Conservation (phyloP, 2,888 invertebrate species). For the Ectobius pallidus region DNA sequence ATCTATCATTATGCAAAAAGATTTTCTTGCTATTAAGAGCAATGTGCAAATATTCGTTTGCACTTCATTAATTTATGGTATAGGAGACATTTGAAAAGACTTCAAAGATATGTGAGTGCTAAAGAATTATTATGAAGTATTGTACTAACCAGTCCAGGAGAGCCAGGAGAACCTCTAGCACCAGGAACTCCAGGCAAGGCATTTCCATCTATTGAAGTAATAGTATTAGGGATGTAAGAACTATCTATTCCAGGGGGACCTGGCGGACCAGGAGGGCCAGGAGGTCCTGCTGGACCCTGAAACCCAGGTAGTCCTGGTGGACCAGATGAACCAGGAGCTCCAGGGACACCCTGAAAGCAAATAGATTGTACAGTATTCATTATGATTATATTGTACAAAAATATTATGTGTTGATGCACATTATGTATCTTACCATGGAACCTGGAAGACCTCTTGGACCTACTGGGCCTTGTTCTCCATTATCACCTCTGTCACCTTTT, state of each 20-base stretch:
- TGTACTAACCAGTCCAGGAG: conserved; percentile 59
- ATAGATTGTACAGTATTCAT: neutral
- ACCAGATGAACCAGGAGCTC: conserved; percentile 54
- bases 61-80: too few species aligned
- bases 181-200: conserved; percentile 59
- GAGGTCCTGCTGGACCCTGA: conserved; percentile 51
- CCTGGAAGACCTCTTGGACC: conserved; percentile 58
- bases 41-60: too few species aligned
- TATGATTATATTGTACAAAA: neutral
- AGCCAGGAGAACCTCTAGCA: conserved; percentile 62
- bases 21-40: too few species aligned
- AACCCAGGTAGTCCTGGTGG: conserved; percentile 57
- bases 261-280: conserved; percentile 57
- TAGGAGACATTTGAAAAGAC: too few species aligned
- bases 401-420: neutral
- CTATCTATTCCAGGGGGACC: conserved; percentile 54
- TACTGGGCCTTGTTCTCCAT: conserved; percentile 56
- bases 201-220: conserved; percentile 37
- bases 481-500: conserved; percentile 55
- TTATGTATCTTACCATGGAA: conserved; percentile 49
- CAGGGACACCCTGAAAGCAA: conserved; percentile 50
- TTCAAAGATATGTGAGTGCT: too few species aligned
- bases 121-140: too few species aligned
- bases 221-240: conserved; percentile 34
- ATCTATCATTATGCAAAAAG: too few species aligned